Conservation (phyloP, 2,888 invertebrate genomes). For the Erebia palarica region DNA sequence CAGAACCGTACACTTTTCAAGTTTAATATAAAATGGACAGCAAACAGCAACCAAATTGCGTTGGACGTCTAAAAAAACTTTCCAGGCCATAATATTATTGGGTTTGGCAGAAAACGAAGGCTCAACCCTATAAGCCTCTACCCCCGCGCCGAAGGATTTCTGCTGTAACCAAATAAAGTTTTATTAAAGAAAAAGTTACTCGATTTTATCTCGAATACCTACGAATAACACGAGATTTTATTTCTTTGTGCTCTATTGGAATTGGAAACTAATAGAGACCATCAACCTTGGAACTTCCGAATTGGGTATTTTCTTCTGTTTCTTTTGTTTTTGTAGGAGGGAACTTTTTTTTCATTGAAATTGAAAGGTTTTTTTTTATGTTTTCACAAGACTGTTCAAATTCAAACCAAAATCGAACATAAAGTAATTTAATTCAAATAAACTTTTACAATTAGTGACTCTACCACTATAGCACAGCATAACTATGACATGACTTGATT, state of each 20-base stretch:
- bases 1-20: too few species aligned
- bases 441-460: too few species aligned
- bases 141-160: slow-evolving; percentile 51
- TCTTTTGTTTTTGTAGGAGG: neutral
- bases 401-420: neutral
- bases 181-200: slow-evolving; percentile 63
- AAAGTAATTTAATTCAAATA: too few species aligned
- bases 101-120: slow-evolving; percentile 49
- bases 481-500: neutral
- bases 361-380: neutral
- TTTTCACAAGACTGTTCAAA: neutral
- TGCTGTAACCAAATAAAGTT: slow-evolving; percentile 58
- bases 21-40: neutral
- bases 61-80: slow-evolving; percentile 43
- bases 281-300: slow-evolving; percentile 35
- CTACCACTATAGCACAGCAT: neutral
- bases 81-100: slow-evolving; percentile 48
- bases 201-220: slow-evolving; percentile 54
- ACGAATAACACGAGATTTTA: slow-evolving; percentile 59
- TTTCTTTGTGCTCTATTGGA: slow-evolving; percentile 50
- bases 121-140: slow-evolving; percentile 57
- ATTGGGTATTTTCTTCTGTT: slow-evolving; percentile 22
- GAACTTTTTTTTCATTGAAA: neutral
- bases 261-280: slow-evolving; percentile 36
- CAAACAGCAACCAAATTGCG: slow-evolving; percentile 39